phyloP scores from a whole-genome alignment of 2,888 invertebrate species.

The Podabrus alpinus region DNA sequence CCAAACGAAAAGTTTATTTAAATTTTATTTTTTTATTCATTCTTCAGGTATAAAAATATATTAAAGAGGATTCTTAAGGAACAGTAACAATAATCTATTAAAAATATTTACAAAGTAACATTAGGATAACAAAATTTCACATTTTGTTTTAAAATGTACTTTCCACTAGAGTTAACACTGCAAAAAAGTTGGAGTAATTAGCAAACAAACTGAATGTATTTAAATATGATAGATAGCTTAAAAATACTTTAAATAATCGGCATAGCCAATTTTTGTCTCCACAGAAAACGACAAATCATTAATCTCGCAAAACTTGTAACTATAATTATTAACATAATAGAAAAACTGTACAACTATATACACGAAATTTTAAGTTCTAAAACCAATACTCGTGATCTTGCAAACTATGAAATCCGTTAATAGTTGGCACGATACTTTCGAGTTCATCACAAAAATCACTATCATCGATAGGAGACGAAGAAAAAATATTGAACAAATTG shows the following conservation, averaged over 20 bases:
- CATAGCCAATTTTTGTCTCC: not conserved
- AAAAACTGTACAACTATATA: not conserved
- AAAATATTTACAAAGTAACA: not conserved
- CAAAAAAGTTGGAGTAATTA: not conserved
- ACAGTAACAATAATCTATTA: not conserved
- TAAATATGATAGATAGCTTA: too few relatives aligned
- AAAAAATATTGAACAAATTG: not conserved
- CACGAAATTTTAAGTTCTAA: constrained; percentile 15
- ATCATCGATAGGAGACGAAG: constrained; percentile 27
- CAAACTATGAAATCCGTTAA: constrained; percentile 22
- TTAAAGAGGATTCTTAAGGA: not conserved
- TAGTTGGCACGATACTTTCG: constrained; percentile 39
- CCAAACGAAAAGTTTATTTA: not conserved
- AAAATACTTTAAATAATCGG: not conserved
- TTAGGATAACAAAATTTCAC: not conserved
- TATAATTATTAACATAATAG: too few relatives aligned
- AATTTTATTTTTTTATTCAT: not conserved
- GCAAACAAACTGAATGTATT: not conserved
- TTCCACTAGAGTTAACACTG: not conserved
- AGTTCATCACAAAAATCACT: constrained; percentile 38
- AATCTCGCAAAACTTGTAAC: too few relatives aligned
- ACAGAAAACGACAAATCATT: not conserved
- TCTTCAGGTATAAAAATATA: not conserved
- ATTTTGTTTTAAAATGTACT: not conserved
- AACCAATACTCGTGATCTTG: constrained; percentile 36